Percentiles rank a stretch among this genome's conserved stretches.
These are phyloP conservation scores for Drosophila picticornis DNA, from an alignment of 2,888 invertebrate species.

Conservation along the genomic window DNA sequence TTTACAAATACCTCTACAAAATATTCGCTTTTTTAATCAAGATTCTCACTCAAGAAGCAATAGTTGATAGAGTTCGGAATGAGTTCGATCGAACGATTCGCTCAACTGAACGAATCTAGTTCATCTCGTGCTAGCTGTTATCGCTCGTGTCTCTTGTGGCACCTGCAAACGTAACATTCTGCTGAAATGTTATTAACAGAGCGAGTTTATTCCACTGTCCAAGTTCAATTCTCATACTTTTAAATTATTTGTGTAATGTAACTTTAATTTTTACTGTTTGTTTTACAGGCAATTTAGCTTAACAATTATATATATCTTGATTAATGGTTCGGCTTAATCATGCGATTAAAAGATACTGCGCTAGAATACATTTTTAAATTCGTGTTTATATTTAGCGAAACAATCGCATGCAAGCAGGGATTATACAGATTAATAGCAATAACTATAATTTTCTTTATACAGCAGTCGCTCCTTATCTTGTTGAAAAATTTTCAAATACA, in stretches of 20 bases:
- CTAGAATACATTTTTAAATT: conserved; percentile 7
- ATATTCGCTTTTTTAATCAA: conserved; percentile 44
- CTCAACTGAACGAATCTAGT: conserved; percentile 16
- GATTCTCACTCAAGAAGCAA: conserved; percentile 37
- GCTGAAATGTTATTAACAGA: background rate
- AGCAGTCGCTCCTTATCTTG: background rate
- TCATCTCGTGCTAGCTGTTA: conserved; percentile 12
- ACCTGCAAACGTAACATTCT: conserved; percentile 25
- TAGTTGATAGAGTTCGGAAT: conserved; percentile 10
- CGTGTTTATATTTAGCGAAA: conserved; percentile 3
- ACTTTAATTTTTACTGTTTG: background rate
- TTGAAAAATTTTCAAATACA: background rate
- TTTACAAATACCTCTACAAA: conserved; percentile 9
- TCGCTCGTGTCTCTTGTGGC: background rate
- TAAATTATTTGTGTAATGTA: background rate
- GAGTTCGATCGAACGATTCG: conserved; percentile 26
- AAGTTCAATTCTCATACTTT: background rate
- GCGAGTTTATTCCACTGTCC: background rate
- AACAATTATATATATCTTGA: background rate
- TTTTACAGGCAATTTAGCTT: background rate
- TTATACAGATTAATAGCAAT: conserved; percentile 7
- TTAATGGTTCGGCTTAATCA: background rate
- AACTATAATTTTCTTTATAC: conserved; percentile 1
- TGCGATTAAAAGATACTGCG: background rate
- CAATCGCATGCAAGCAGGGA: background rate